A percentile compares a stretch with the other conserved stretches of the same genome.
phyloP scores from a whole-genome alignment of 2,888 invertebrate genomes.

The Rotaria magnacalcarata region DNA sequence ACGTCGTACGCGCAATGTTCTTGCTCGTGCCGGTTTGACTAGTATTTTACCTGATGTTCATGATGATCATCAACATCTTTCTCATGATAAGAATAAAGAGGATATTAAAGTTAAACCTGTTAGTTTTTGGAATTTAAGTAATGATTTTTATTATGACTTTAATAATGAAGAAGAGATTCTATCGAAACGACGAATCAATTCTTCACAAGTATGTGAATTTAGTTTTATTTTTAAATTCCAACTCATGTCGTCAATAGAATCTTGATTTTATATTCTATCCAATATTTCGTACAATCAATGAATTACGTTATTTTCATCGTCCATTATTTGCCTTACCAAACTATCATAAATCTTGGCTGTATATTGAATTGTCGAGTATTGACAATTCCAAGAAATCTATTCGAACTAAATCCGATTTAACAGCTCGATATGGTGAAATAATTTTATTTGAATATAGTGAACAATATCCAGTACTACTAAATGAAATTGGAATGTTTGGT shows the following conservation, averaged over 20 bases:
- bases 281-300: not conserved
- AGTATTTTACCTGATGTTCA: slow-evolving; percentile 4
- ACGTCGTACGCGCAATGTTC: not conserved
- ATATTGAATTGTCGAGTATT: not conserved
- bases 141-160: slow-evolving; percentile 90
- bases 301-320: slow-evolving; percentile 27
- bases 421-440: slow-evolving; percentile 69
- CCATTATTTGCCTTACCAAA: not conserved
- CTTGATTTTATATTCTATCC: not conserved
- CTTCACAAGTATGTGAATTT: not conserved
- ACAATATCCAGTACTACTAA: slow-evolving; percentile 92
- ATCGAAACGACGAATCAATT: not conserved
- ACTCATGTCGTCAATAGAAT: not conserved
- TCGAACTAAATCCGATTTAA: not conserved
- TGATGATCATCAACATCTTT: slow-evolving; percentile 75
- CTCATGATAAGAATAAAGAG: slow-evolving; percentile 28
- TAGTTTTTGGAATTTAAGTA: slow-evolving; percentile 92
- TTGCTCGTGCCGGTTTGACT: not conserved
- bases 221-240: too few species aligned
- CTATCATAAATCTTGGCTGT: not conserved
- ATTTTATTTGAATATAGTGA: slow-evolving; percentile 91
- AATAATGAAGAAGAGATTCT: not conserved
- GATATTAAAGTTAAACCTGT: slow-evolving; percentile 54
- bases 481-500: slow-evolving; percentile 94
- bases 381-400: not conserved